Conservation (phyloP, 2,888 invertebrate species). For the Lithophane leautieri region DNA sequence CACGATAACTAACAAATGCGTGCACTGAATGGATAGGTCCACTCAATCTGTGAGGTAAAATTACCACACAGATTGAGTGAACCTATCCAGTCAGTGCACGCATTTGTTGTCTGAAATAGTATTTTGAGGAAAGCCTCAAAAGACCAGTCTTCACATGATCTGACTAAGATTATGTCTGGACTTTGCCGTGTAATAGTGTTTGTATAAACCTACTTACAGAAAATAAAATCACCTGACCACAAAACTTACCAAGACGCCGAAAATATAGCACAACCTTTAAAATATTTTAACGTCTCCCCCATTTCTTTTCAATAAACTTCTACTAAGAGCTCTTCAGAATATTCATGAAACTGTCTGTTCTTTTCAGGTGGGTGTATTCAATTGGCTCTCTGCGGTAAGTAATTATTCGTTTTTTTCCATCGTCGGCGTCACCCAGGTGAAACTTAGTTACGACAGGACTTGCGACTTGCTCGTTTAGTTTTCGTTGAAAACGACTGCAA, state of each 20-base stretch:
- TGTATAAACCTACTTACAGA: too few species aligned
- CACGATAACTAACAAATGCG: too few species aligned
- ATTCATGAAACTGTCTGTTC: conserved; percentile 88
- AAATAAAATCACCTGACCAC: background rate
- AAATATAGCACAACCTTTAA: conserved; percentile 59
- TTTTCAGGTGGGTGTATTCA: conserved; percentile 88
- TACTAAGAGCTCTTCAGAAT: conserved; percentile 86
- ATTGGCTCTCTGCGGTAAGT: conserved; percentile 77
- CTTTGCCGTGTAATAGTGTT: too few species aligned
- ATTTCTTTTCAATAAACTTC: conserved; percentile 87
- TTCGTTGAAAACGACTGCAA: conserved; percentile 69
- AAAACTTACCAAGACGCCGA: background rate
- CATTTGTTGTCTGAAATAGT: too few species aligned
- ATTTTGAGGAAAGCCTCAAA: too few species aligned
- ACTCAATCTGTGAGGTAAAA: too few species aligned
- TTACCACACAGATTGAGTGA: too few species aligned
- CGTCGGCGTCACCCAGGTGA: conserved; percentile 67
- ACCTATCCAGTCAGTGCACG: too few species aligned
- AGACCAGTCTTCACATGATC: too few species aligned
- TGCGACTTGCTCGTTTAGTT: conserved; percentile 70
- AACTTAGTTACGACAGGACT: conserved; percentile 78
- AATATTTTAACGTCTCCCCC: conserved; percentile 67
- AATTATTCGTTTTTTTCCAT: conserved; percentile 73
- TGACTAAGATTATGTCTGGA: too few species aligned
- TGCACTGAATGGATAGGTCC: too few species aligned